Base-by-base conservation (phyloP, 2,888 invertebrate genomes). In the Spicauda simplicius region DNA sequence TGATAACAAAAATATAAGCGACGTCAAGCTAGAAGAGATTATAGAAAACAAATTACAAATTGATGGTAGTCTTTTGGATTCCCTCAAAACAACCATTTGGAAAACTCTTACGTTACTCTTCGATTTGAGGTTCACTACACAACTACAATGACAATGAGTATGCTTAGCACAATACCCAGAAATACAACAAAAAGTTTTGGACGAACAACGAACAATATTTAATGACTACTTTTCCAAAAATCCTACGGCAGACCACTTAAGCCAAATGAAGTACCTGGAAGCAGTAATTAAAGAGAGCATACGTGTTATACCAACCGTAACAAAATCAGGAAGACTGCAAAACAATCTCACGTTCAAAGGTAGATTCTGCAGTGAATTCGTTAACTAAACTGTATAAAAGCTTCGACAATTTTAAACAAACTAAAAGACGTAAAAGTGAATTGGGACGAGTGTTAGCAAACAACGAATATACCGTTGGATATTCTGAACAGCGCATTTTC, bases 191-290 rank as follows among this genome's bases (percentile, higher is more conserved):
- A 64, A 64, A 57, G 64, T 57, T 5, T 52, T 64, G 30, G 57
- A 64, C 12, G 81, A 81, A 61, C 81, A 81, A 69, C 60, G 64
- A 12, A 68, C 72, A 5, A 74, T 82, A 53, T 78, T 78, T 41
- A 73, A 76, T 12, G 69, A 73, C 1, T 73, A 81, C 48, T 71
- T 76, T 1, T 52, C 64, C 10, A 77, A 72, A 56, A 75, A 71
- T 56, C 75, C 79, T 4, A 79, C 76, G 7, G 73, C 70, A 55
- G 69, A 76, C 20, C 78, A 82, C 41, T 68, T 82, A 33, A 76
- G 71, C 25, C 72, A 81, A 66, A 82, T 82, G 81, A 81, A 81
- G 64, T 82, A 81, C 66, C 74, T 82, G 0, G 81, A 82, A 67
- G 79, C 78, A 2, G 77, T 78, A 14, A 79, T 81, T 19, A 82